A percentile compares a stretch with the other conserved stretches of the same genome.
Conservation (phyloP, 1,140 invertebrate genomes). For the Elymnias hypermnestra region DNA sequence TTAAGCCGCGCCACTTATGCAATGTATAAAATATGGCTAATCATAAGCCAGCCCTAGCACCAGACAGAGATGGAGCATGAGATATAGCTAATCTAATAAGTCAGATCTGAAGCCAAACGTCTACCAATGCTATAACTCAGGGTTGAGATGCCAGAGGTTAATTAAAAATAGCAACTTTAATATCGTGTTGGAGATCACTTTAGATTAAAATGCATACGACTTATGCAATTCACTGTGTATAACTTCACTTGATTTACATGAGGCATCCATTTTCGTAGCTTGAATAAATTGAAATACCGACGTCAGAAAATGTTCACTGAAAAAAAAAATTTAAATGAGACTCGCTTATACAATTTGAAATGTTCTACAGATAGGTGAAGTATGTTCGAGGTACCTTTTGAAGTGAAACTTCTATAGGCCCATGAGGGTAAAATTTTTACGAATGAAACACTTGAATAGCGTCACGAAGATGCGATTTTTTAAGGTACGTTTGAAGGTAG, state of each 20-base stretch:
- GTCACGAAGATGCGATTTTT: too few species aligned
- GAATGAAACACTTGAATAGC: too few species aligned
- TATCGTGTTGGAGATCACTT: constrained; percentile 56
- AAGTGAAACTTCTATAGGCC: too few species aligned
- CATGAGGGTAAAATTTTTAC: too few species aligned
- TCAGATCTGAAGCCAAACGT: constrained; percentile 68
- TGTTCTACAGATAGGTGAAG: too few species aligned
- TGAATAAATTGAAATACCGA: neutral
- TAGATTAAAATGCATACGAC: constrained; percentile 51
- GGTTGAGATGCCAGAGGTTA: constrained; percentile 70
- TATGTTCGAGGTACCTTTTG: too few species aligned
- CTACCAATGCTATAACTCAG: constrained; percentile 65
- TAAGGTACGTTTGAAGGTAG: too few species aligned
- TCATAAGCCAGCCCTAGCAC: constrained; percentile 46
- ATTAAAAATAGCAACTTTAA: constrained; percentile 75
- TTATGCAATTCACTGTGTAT: constrained; percentile 39
- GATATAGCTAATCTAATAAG: constrained; percentile 74
- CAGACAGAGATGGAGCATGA: constrained; percentile 53
- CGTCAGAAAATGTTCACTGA: too few species aligned
- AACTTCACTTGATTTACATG: constrained; percentile 4
- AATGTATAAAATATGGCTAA: constrained; percentile 69
- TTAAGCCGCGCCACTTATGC: constrained; percentile 48
- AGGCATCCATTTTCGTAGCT: neutral
- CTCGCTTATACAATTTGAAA: too few species aligned
- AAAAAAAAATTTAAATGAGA: too few species aligned